Evolutionary conservation across 2,888 invertebrate genomes (phyloP), one percentile per base, ranked within the genome.

Genomic region (Danaus chrysippus): DNA sequence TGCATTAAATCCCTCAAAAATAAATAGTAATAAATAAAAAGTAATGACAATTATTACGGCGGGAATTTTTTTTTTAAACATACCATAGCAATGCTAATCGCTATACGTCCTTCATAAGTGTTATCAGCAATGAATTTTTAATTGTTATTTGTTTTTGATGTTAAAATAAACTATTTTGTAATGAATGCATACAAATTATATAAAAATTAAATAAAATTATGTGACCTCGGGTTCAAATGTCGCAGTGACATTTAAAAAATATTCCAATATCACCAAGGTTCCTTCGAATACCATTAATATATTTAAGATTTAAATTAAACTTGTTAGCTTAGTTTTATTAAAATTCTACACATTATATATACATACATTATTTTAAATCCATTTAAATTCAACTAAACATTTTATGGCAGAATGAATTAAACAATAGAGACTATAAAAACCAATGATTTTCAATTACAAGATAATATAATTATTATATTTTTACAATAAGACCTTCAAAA

Each of bases 141-240:
- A 49, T 1, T 17, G 17, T 6, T 17, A 17, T 34, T 34, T 11
- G 10, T 17, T 49, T 10, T 17, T 10, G 17, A 49, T 17, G 10
- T 15, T 17, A 49, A 17, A 49, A 10, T 49, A 10, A 34, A 34
- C 23, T 34, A 34, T 34, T 34, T 49, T 17, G 10, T 17, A 11
- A 49, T 17, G 10, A 17, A 9, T 49, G 17, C 11, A 43, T 43
- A 5, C 5, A 0, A 17, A 46, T 17, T 15, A 49, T 17, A 10
- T 49, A 10, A 17, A 3, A 17, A 15, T 1, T 10, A 49, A 49
- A 49, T 49, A 15, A 17, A 17, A 49, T 17, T 46, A n/a, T 5
- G 49, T 17, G 17, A 49, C 49, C 49, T 17, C 49, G 49, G 17
- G 17, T 49, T 49, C 10, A 49, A 49, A 49, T 49, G 49, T 49